phyloP scores from a whole-genome alignment of 2,113 vertebrate species.

The Catharus bicknelli region DNA sequence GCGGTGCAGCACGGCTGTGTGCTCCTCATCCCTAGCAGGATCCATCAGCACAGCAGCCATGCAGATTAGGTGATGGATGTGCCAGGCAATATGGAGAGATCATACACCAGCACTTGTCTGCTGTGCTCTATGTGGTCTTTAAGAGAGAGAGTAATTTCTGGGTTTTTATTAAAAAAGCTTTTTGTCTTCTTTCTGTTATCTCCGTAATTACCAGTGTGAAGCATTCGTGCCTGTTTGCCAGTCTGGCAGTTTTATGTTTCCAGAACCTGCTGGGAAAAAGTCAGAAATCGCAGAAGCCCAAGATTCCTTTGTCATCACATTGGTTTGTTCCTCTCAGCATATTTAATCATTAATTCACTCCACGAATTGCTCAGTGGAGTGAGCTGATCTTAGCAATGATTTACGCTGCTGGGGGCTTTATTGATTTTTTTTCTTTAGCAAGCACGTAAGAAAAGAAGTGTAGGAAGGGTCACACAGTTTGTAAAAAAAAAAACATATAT shows the following conservation, averaged over 20 bases:
- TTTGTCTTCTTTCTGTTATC: neutral
- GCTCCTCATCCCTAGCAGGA: rapidly evolving
- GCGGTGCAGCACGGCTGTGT: rapidly evolving
- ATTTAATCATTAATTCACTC: neutral
- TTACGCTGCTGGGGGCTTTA: neutral
- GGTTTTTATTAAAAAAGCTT: neutral
- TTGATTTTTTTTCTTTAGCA: neutral
- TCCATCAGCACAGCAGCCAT: rapidly evolving
- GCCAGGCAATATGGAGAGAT: neutral
- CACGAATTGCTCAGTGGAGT: neutral
- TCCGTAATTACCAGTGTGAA: neutral
- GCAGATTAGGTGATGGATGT: rapidly evolving
- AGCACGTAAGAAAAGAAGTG: neutral
- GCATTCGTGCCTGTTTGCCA: neutral
- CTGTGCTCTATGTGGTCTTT: rapidly evolving
- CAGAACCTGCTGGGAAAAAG: neutral
- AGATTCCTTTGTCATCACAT: neutral
- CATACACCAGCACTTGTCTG: rapidly evolving
- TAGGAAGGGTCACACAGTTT: neutral
- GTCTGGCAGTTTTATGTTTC: neutral
- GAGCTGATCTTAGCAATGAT: neutral
- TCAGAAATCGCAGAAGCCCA: neutral
- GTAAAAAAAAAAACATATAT: neutral
- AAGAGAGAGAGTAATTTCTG: neutral
- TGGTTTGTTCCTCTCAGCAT: neutral